Conservation (phyloP, 2,888 invertebrate species). For the Athrips mouffetella region DNA sequence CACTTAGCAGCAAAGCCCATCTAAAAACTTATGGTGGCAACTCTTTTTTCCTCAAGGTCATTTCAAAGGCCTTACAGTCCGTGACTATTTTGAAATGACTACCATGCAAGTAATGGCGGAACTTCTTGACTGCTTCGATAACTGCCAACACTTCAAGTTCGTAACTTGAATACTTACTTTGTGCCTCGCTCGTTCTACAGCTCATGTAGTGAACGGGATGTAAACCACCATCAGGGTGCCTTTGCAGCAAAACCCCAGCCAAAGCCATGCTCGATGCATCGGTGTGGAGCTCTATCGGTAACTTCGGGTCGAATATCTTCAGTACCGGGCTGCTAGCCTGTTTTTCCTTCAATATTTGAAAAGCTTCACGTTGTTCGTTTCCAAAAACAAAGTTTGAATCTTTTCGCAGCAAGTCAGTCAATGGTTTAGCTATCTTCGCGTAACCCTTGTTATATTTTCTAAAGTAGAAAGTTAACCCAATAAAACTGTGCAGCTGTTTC, state of each 20-base stretch:
- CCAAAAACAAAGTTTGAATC: background rate
- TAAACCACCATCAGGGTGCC: slow-evolving; percentile 8
- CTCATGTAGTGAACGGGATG: slow-evolving; percentile 28
- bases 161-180: slow-evolving; percentile 13
- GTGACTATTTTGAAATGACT: slow-evolving; percentile 20
- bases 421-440: slow-evolving; percentile 28
- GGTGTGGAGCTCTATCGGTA: slow-evolving; percentile 25
- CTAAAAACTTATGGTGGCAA: slow-evolving; percentile 18
- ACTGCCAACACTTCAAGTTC: slow-evolving; percentile 21
- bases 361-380: slow-evolving; percentile 4
- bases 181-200: slow-evolving; percentile 8
- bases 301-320: slow-evolving; percentile 18
- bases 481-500: slow-evolving; percentile 27
- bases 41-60: slow-evolving; percentile 20
- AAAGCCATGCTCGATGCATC: slow-evolving; percentile 24
- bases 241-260: slow-evolving; percentile 26
- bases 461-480: slow-evolving; percentile 29
- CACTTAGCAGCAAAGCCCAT: slow-evolving; percentile 23
- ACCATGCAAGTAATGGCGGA: slow-evolving; percentile 18
- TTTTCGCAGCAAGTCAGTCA: slow-evolving; percentile 23
- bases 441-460: slow-evolving; percentile 30
- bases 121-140: slow-evolving; percentile 20
- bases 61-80: slow-evolving; percentile 18
- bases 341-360: slow-evolving; percentile 16
- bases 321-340: slow-evolving; percentile 19